These are phyloP conservation scores for Microctonus aethiopoides DNA, from an alignment of 2,888 invertebrate genomes.

Conservation along the genomic window DNA sequence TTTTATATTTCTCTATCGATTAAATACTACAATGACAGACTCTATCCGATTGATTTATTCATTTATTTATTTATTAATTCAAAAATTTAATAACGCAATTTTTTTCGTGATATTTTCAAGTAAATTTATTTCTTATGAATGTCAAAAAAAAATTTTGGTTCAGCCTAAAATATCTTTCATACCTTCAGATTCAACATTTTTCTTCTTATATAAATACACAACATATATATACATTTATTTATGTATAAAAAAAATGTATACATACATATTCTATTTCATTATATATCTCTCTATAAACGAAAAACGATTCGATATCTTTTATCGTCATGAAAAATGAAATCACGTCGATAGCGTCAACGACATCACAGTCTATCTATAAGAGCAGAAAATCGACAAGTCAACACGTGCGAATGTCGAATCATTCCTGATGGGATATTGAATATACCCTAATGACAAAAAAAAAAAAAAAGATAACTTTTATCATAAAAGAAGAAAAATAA, in stretches of 20 bases:
- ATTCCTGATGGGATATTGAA: background rate
- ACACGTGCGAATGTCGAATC: constrained; percentile 28
- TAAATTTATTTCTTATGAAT: too few species aligned
- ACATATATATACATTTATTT: background rate
- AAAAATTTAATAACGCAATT: too few species aligned
- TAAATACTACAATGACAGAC: too few species aligned
- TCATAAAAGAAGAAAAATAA: background rate
- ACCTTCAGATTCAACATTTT: too few species aligned
- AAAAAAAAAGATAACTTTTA: constrained; percentile 11
- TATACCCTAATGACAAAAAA: background rate
- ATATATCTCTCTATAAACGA: background rate
- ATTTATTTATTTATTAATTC: too few species aligned
- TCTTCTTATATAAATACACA: background rate
- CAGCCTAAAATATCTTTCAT: too few species aligned
- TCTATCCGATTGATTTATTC: too few species aligned
- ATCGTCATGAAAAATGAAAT: constrained; percentile 38
- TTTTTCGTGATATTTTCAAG: too few species aligned
- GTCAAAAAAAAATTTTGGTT: too few species aligned
- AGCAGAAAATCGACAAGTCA: constrained; percentile 27
- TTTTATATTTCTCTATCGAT: too few species aligned
- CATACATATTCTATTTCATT: background rate
- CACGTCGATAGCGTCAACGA: constrained; percentile 44
- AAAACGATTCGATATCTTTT: constrained; percentile 39
- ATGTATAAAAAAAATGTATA: background rate
- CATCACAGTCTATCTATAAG: constrained; percentile 15